A percentile compares a stretch with the other conserved stretches of the same genome.
Evolutionary conservation across 1,140 invertebrate species (phyloP).

Genomic region (Phenacoccus solenopsis): DNA sequence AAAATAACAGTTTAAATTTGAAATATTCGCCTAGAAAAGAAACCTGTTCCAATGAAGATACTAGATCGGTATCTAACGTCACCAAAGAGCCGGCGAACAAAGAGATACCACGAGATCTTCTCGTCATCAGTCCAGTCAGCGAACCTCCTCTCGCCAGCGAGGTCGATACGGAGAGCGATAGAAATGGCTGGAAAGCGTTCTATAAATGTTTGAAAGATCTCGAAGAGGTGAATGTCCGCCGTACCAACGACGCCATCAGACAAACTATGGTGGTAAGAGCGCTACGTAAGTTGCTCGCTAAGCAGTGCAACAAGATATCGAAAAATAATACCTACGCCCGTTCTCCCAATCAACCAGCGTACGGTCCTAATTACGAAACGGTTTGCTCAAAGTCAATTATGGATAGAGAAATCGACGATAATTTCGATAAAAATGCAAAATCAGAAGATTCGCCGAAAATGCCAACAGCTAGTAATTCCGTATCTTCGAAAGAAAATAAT

Average conservation of each 20-base stretch:
- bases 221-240: background rate
- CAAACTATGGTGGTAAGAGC: background rate
- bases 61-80: background rate
- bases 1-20: background rate
- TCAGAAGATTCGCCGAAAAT: background rate
- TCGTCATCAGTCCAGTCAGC: background rate
- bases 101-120: background rate
- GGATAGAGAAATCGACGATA: background rate
- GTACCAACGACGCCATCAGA: background rate
- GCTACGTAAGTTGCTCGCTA: background rate
- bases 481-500: background rate
- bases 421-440: background rate
- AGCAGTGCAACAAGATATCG: background rate
- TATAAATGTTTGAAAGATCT: background rate
- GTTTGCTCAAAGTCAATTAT: background rate
- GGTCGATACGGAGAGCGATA: background rate
- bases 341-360: background rate
- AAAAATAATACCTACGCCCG: background rate
- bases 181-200: background rate
- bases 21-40: background rate
- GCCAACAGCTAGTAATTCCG: background rate
- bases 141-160: no score
- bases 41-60: background rate
- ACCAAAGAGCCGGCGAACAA: background rate
- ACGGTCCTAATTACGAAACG: background rate